A percentile compares a stretch with the other conserved stretches of the same genome.
phyloP scores from a whole-genome alignment of 1,140 invertebrate genomes.

The Nephotettix cincticeps region DNA sequence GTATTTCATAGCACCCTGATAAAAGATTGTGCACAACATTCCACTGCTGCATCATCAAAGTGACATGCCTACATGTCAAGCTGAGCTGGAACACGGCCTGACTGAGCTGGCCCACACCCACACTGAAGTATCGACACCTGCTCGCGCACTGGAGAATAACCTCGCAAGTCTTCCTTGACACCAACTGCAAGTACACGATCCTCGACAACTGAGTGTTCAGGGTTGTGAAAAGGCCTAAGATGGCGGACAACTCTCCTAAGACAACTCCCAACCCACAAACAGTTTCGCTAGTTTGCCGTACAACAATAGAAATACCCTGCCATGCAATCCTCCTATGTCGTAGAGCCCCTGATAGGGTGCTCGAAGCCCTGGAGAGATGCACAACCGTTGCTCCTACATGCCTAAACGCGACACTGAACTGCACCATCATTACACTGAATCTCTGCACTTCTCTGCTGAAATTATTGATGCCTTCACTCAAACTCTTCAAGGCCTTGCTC shows the following conservation, averaged over 20 bases:
- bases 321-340: not conserved
- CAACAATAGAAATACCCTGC: not conserved
- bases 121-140: not conserved
- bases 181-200: not conserved
- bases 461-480: not conserved
- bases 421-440: not conserved
- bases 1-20: not conserved
- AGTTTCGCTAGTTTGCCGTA: not conserved
- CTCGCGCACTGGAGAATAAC: not conserved
- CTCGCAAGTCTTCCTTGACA: not conserved
- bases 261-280: not conserved
- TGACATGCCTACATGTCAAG: not conserved
- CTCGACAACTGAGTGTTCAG: not conserved
- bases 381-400: not conserved
- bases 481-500: not conserved
- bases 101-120: not conserved
- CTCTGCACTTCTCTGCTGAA: constrained; percentile 4
- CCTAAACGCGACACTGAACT: constrained; percentile 9
- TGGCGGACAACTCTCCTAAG: not conserved
- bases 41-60: not conserved
- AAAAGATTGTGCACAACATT: not conserved
- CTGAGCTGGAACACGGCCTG: not conserved
- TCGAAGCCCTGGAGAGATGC: not conserved
- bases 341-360: not conserved
- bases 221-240: not conserved